phyloP scores from a whole-genome alignment of 2,797 vertebrate genomes.

The Notamacropus eugenii region DNA sequence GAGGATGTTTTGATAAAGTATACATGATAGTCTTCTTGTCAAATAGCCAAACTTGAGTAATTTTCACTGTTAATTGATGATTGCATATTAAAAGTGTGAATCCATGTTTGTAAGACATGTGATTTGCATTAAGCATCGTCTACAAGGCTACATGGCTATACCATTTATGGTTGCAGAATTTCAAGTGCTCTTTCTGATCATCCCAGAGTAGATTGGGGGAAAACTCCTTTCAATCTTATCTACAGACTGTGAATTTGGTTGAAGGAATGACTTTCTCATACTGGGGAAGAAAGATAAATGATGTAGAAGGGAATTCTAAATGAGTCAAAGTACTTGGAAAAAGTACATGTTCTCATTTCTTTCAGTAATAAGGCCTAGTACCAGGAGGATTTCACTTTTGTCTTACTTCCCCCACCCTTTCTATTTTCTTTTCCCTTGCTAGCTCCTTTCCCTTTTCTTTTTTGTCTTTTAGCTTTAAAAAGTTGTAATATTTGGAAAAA shows the following conservation, averaged over 20 bases:
- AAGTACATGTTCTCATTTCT: slow-evolving; percentile 12
- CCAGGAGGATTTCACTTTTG: background rate
- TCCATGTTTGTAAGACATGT: slow-evolving; percentile 59
- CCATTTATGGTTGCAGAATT: slow-evolving; percentile 86
- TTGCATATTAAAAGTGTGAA: slow-evolving; percentile 14
- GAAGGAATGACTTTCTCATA: background rate
- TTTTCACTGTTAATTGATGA: background rate
- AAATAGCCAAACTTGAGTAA: background rate
- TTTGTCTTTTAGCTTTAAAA: background rate
- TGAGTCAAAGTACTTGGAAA: background rate
- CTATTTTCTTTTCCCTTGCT: background rate
- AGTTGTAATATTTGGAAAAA: background rate
- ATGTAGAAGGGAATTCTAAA: slow-evolving; percentile 13
- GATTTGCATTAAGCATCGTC: slow-evolving; percentile 78
- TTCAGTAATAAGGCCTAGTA: background rate
- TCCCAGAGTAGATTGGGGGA: slow-evolving; percentile 45
- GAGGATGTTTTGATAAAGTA: slow-evolving; percentile 47
- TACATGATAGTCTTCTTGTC: background rate
- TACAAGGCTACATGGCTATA: slow-evolving; percentile 74
- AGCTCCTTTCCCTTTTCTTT: background rate
- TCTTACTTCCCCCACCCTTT: background rate
- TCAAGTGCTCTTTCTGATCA: slow-evolving; percentile 68
- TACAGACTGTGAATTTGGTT: slow-evolving; percentile 46
- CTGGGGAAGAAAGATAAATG: background rate
- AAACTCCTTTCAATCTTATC: slow-evolving; percentile 44